phyloP scores from a whole-genome alignment of 2,113 vertebrate species.

The Caracal caracal region DNA sequence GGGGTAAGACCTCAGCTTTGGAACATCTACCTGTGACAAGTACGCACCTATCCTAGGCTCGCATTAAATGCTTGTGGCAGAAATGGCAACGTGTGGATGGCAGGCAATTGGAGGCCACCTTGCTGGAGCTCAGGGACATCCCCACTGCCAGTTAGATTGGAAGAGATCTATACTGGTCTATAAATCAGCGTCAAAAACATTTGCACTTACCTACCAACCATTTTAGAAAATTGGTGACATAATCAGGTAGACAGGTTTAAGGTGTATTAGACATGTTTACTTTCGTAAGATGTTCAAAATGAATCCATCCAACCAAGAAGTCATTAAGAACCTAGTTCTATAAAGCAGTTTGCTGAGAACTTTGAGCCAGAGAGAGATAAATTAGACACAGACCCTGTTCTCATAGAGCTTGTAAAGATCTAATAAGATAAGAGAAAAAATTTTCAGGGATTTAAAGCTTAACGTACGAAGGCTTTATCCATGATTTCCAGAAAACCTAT shows the following conservation, averaged over 20 bases:
- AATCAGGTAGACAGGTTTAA: constrained; percentile 4
- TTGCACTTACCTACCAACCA: neutral
- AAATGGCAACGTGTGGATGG: neutral
- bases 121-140: neutral
- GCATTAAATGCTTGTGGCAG: neutral
- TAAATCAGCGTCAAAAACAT: neutral
- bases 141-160: neutral
- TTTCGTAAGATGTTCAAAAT: constrained; percentile 47
- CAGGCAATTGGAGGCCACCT: neutral
- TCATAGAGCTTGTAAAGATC: neutral
- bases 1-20: neutral
- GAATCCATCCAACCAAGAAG: neutral
- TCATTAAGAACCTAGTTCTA: neutral
- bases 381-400: constrained; percentile 20
- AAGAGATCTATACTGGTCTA: neutral
- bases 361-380: neutral
- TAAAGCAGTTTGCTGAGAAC: neutral
- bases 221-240: constrained; percentile 23
- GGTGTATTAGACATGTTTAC: neutral
- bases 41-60: no score
- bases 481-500: constrained; percentile 30
- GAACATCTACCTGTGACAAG: neutral
- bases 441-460: constrained; percentile 41
- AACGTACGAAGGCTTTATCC: neutral
- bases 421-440: neutral